Percentiles rank a stretch among this genome's conserved stretches.
Evolutionary conservation across 2,113 vertebrate genomes (phyloP).

Genomic region (Brachyhypopomus occidentalis): DNA sequence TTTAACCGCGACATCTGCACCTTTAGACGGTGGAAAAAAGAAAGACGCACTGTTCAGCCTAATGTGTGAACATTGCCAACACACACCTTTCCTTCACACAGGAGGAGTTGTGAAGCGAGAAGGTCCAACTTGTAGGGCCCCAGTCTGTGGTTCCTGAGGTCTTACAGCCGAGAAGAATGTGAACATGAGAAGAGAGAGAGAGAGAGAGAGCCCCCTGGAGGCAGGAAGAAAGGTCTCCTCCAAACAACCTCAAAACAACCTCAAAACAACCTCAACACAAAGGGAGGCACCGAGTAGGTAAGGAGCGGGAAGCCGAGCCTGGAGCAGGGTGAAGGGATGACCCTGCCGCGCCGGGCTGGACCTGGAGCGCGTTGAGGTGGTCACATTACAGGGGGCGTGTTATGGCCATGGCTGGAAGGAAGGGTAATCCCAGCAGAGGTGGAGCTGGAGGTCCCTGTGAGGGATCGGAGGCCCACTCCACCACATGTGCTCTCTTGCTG

Average conservation of each 20-base stretch:
- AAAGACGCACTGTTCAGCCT: not conserved
- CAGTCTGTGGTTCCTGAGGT: not conserved
- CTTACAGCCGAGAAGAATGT: not conserved
- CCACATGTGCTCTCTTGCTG: conserved; percentile 12
- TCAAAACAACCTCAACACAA: not conserved
- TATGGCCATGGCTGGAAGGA: conserved; percentile 31
- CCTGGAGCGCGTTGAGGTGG: not conserved
- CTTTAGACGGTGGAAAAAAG: not conserved
- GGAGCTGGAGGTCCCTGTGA: conserved; percentile 28
- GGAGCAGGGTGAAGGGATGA: not conserved
- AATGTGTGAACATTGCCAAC: not conserved
- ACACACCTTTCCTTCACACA: not conserved
- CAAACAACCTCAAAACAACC: no score
- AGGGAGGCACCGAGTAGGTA: not conserved
- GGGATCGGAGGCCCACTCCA: not conserved
- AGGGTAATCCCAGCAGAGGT: conserved; percentile 29
- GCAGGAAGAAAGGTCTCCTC: no score
- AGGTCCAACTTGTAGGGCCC: not conserved
- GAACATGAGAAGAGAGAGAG: no score
- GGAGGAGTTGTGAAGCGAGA: not conserved
- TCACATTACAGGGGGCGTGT: conserved; percentile 37
- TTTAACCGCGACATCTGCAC: not conserved
- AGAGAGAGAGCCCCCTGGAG: no score
- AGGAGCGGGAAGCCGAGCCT: not conserved
- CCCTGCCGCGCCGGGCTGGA: conserved; percentile 3